Conservation (phyloP, 2,888 invertebrate species). For the Gortyna flavago region DNA sequence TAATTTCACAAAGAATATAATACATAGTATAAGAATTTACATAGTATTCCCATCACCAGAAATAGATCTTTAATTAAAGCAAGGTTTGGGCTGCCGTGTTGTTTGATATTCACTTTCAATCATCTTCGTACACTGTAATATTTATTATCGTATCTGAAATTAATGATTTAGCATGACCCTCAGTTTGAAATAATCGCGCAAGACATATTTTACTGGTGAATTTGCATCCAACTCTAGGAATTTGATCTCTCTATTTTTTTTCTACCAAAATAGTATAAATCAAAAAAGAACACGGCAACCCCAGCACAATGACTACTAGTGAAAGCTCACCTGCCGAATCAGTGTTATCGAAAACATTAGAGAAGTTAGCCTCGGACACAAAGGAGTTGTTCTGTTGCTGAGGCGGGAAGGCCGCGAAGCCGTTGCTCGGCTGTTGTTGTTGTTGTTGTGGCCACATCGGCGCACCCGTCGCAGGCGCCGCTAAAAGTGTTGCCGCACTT, state of each 20-base stretch:
- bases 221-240: background rate
- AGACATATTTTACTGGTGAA: background rate
- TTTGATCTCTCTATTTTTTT: background rate
- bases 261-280: slow-evolving; percentile 44
- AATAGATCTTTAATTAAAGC: slow-evolving; percentile 62
- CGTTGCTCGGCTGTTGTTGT: slow-evolving; percentile 76
- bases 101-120: slow-evolving; percentile 26
- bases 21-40: slow-evolving; percentile 54
- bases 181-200: background rate
- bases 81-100: slow-evolving; percentile 64
- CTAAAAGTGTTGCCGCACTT: slow-evolving; percentile 65
- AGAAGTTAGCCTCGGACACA: slow-evolving; percentile 96
- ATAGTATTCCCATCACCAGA: slow-evolving; percentile 67
- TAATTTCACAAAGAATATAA: slow-evolving; percentile 60
- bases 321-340: slow-evolving; percentile 91
- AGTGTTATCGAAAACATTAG: slow-evolving; percentile 95
- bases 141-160: background rate
- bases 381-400: slow-evolving; percentile 88
- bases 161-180: background rate
- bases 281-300: slow-evolving; percentile 63
- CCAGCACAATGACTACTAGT: slow-evolving; percentile 68
- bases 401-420: slow-evolving; percentile 77
- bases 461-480: slow-evolving; percentile 65
- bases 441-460: slow-evolving; percentile 73
- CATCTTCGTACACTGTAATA: background rate